Evolutionary conservation across 2,113 vertebrate species (phyloP).

Genomic region (Poecile atricapillus): DNA sequence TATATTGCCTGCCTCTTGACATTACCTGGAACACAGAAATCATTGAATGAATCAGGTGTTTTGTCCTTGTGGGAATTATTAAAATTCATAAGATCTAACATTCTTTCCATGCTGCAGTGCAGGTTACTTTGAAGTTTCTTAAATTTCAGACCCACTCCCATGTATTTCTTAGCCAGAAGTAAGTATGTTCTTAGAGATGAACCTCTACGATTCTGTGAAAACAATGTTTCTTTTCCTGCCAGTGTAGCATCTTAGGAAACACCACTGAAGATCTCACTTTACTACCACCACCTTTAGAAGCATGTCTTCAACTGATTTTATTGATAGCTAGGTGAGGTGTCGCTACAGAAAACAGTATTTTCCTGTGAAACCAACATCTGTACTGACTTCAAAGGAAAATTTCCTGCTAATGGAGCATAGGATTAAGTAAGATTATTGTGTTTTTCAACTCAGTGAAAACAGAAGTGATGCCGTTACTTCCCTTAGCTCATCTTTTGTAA

Average conservation of each 20-base stretch:
- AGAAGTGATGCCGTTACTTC: neutral
- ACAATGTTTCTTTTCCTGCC: accelerated
- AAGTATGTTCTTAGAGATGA: neutral
- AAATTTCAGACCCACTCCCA: neutral
- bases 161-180: neutral
- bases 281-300: neutral
- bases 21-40: neutral
- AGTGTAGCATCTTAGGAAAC: neutral
- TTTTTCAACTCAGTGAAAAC: neutral
- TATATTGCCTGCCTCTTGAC: neutral
- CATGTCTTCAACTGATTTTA: neutral
- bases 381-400: neutral
- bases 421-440: neutral
- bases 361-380: neutral
- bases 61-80: neutral
- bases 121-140: neutral
- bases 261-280: neutral
- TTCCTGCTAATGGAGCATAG: neutral
- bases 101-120: neutral
- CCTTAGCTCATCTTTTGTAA: neutral
- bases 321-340: neutral
- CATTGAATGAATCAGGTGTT: neutral
- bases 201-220: neutral
- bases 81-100: neutral
- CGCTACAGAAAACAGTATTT: neutral